Evolutionary conservation across 2,888 invertebrate genomes (phyloP).

Genomic region (Platycheirus albimanus): DNA sequence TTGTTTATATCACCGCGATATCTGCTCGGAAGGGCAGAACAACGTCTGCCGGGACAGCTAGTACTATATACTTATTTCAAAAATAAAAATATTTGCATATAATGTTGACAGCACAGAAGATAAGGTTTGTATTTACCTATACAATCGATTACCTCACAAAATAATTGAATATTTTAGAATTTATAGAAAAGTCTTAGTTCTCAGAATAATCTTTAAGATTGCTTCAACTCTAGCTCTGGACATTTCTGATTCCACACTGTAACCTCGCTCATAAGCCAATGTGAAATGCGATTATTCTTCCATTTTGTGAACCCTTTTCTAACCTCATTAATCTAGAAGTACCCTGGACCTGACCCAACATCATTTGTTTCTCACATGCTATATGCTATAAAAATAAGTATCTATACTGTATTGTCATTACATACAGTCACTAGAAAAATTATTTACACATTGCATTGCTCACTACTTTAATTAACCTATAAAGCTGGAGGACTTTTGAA

Average conservation of each 20-base stretch:
- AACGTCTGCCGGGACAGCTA: too few species aligned
- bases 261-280: constrained; percentile 13
- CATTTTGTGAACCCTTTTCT: constrained; percentile 42
- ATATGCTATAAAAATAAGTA: too few species aligned
- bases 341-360: constrained; percentile 56
- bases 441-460: too few species aligned
- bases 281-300: constrained; percentile 49
- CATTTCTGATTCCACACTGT: background rate
- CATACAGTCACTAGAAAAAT: too few species aligned
- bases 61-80: background rate
- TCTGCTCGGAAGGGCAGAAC: too few species aligned
- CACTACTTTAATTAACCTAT: too few species aligned
- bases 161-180: constrained; percentile 18
- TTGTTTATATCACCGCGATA: too few species aligned
- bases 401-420: too few species aligned
- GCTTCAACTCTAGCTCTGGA: background rate
- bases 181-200: constrained; percentile 1
- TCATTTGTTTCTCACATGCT: constrained; percentile 48
- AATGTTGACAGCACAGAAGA: background rate
- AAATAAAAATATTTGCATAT: background rate
- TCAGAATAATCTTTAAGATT: constrained; percentile 9
- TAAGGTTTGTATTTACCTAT: too few species aligned
- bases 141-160: background rate
- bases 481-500: too few species aligned
- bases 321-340: constrained; percentile 51